phyloP scores from a whole-genome alignment of 2,797 vertebrate genomes.

The Clarias pachynema region DNA sequence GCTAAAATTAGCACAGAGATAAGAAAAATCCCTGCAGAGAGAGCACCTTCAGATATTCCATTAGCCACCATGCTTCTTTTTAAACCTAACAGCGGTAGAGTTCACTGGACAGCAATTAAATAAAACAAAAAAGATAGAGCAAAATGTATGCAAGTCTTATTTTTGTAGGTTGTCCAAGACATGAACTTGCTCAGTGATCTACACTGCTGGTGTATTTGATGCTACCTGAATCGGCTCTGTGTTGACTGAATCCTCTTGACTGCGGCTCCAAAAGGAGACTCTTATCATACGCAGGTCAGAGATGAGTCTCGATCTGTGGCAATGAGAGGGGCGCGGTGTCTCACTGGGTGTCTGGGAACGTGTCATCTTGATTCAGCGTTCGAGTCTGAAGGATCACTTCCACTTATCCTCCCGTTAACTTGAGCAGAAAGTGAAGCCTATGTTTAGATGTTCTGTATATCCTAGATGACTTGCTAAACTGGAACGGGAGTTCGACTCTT shows the following conservation, averaged over 20 bases:
- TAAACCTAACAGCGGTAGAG: constrained; percentile 15
- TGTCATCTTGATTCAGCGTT: constrained; percentile 78
- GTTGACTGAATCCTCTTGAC: background rate
- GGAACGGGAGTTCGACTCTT: constrained; percentile 25
- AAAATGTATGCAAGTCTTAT: background rate
- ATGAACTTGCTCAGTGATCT: background rate
- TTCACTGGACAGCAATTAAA: background rate
- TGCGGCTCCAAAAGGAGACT: background rate
- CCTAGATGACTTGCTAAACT: background rate
- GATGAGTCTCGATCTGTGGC: constrained; percentile 60
- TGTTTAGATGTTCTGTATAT: constrained; percentile 15
- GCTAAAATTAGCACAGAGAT: constrained; percentile 57
- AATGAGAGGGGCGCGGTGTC: constrained; percentile 65
- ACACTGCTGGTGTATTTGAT: background rate
- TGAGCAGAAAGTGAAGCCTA: constrained; percentile 54
- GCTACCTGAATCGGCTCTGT: background rate
- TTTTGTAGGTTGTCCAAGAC: background rate
- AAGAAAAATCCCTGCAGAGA: constrained; percentile 33
- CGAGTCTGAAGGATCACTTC: constrained; percentile 66
- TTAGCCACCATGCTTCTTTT: constrained; percentile 60
- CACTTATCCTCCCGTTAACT: constrained; percentile 68
- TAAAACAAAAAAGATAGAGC: background rate
- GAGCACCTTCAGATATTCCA: constrained; percentile 53
- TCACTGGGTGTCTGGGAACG: constrained; percentile 76
- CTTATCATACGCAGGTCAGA: constrained; percentile 67